Evolutionary conservation across 2,888 invertebrate species (phyloP), one percentile per base, ranked within the genome.

Genomic region (Caenorhabditis uteleia): DNA sequence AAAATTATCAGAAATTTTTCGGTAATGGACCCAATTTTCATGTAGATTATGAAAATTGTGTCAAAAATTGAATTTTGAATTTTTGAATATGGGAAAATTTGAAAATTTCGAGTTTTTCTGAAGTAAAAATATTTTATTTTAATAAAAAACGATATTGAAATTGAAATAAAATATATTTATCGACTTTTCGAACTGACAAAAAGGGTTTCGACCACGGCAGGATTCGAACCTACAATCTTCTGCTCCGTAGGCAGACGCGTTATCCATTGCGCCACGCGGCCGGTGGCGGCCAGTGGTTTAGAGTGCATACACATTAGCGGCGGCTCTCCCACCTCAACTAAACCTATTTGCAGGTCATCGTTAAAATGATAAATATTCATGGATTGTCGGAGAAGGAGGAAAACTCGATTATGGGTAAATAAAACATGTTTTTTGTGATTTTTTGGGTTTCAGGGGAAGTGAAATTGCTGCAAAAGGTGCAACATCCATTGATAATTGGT

Each of bases 401-500:
- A 31, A 64, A 73, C 23, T 68, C 61, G 18, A 77, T 78, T 51
- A 66, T 67, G 43, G 70, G 76, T 74, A 42, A 50, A 67, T 42
- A 21, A 53, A 55, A n/a, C 21, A 27, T 3, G 14, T 38, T 51
- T 21, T 54, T 23, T 14, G 14, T 10, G 25, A 7, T 31, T 20
- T 33, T 7, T 26, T 33, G 25, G 26, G 20, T 36, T 73, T 54
- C 44, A 79, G 80, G 72, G 18, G 80, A 80, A 50, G 80, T 90
- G 10, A 87, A 88, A 60, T 89, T 91, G 67, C 84, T 91, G 64
- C 88, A 89, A 58, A 87, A 88, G 73, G 84, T 91, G 62, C 86
- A 88, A 66, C 90, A 91, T 84, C 89, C 90, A 0, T 89, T 90
- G 83, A 88, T 91, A 42, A 89, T 91, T 43, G 87, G 88, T 74